Base-by-base conservation (phyloP, 2,113 vertebrate genomes). In the Actenoides lindsayi region DNA sequence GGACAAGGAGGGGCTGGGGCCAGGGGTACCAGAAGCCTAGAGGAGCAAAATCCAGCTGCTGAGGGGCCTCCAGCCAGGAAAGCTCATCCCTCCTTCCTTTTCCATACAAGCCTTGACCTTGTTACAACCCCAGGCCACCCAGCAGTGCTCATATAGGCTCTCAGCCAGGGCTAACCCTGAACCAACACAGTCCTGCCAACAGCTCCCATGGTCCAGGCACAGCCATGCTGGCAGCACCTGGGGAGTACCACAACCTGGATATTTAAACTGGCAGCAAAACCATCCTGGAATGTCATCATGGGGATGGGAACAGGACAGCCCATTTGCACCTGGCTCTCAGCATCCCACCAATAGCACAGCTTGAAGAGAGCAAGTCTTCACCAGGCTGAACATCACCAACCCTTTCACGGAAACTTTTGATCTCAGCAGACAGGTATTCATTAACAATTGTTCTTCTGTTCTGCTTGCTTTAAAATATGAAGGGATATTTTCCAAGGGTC, bases 331-430 rank as follows among this genome's bases (percentile, higher is more conserved):
- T 4, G 30, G 41, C 41, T 37, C 48, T 39, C 21, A 2, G 14
- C 56, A 57, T 28, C 37, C n/a, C 65, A 19, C 54, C 30, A 35
- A 6, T 8, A 68, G 6, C 74, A 9, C 50, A 11, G n/a, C 17
- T 37, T 4, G 3, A 1, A 44, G 41, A 27, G 48, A 11, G 5
- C 0, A 31, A 10, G 4, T 0, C 46, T 33, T 19, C 30, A 6
- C 44, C 1, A 0, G 24, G 24, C 39, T 39, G 60, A 50, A 10
- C 5, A 1, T 5, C 39, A 33, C 53, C 14, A 5, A 7, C 9
- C 77, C 16, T 0, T 20, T 5, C 41, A 48, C 16, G 28, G 84
- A 56, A 83, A 69, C 37, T 67, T 89, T 21, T 41, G 67, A 78
- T 62, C 85, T 42, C 50, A 7, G 56, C 0, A 16, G n/a, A 46